A percentile compares a stretch with the other conserved stretches of the same genome.
Conservation (phyloP, 2,797 vertebrate genomes). For the Silurus aristotelis region DNA sequence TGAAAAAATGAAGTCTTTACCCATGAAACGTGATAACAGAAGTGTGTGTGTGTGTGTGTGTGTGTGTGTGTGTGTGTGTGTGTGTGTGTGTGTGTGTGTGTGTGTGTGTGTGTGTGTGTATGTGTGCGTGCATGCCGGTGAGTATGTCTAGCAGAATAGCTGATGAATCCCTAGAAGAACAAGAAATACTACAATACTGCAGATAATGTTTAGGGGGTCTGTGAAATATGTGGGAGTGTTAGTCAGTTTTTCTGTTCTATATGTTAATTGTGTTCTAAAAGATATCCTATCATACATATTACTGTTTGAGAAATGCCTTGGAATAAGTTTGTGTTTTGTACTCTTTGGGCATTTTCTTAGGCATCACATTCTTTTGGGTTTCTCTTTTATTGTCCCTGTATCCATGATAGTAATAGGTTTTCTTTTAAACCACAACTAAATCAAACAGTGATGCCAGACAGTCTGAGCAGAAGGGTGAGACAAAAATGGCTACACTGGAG, state of each 20-base stretch:
- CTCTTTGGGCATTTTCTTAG: neutral
- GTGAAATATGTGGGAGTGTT: neutral
- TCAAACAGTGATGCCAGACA: neutral
- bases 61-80: neutral
- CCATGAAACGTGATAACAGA: constrained; percentile 14
- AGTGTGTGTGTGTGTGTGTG: constrained; percentile 1
- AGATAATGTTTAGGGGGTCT: neutral
- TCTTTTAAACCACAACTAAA: neutral
- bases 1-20: constrained; percentile 58
- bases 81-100: constrained; percentile 3
- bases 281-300: neutral
- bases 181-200: constrained; percentile 5
- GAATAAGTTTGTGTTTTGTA: neutral
- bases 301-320: neutral
- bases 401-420: neutral
- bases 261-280: neutral
- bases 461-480: neutral
- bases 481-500: neutral
- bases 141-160: neutral
- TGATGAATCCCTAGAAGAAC: neutral
- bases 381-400: neutral
- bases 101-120: neutral
- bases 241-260: neutral
- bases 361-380: neutral
- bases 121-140: neutral